phyloP scores from a whole-genome alignment of 2,797 vertebrate genomes.

The Psittacula derbiana region DNA sequence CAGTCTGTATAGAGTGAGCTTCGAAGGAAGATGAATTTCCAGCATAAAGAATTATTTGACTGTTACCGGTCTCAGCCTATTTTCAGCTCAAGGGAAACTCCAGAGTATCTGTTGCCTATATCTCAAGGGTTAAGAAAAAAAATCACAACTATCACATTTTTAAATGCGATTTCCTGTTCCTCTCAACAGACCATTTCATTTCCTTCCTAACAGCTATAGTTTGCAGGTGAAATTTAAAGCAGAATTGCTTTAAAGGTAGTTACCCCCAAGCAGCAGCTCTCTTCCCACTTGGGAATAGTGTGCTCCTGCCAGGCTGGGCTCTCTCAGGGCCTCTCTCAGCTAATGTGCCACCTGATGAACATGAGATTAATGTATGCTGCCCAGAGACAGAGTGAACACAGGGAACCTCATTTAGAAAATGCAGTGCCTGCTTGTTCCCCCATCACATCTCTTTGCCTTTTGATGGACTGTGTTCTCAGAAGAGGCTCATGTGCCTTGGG shows the following conservation, averaged over 20 bases:
- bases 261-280: neutral
- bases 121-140: neutral
- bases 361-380: neutral
- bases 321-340: neutral
- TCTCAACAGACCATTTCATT: neutral
- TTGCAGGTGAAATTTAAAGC: neutral
- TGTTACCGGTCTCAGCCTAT: neutral
- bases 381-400: neutral
- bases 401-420: neutral
- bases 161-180: neutral
- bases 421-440: neutral
- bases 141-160: neutral
- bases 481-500: rapidly evolving
- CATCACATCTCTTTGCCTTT: neutral
- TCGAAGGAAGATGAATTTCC: neutral
- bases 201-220: neutral
- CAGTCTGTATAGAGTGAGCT: neutral
- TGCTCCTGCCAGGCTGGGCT: neutral
- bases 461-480: neutral
- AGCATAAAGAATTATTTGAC: neutral
- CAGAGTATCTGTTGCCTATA: neutral
- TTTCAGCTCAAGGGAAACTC: neutral
- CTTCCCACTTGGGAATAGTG: neutral
- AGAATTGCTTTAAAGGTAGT: neutral
- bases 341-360: neutral